Evolutionary conservation across 2,888 invertebrate genomes (phyloP), one percentile per base, ranked within the genome.

Genomic region (Merodon equestris): DNA sequence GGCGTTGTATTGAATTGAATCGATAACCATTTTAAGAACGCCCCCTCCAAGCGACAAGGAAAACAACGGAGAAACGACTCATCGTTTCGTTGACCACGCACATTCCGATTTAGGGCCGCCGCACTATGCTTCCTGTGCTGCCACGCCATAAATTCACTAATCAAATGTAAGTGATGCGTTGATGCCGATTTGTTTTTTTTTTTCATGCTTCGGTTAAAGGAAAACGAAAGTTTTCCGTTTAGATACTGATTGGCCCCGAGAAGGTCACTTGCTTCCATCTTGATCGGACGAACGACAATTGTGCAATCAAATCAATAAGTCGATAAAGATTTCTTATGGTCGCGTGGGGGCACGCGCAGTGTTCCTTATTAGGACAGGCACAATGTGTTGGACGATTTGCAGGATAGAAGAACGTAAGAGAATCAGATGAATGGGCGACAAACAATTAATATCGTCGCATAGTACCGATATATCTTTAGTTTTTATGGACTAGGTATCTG

Each of bases 161-260:
- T 27, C 7, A 27, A 27, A 66, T 66, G 60, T 66, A 53, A 54
- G 13, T 58, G 51, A 57, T 63, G 53, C 50, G 34, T 5, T 57
- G 58, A 60, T 71, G 61, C 47, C n/a, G 45, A 9, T 64, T 50
- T 19, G 27, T 50, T 13, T 73, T 45, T 27, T 56, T n/a, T 71
- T 66, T 57, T 68, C 36, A 73, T 67, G 77, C 73, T 73, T 77
- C 73, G 77, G 77, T 77, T 73, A 73, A 73, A 68, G 73, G 72
- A 73, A 73, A 79, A 58, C 73, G 77, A 79, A 58, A 79, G 77
- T 79, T 54, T 76, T 70, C 42, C 10, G 17, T 70, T 13, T 71
- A 18, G 44, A 51, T 40, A 64, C 15, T 12, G 27, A 47, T 47
- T 38, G 50, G 44, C 45, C 18, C 18, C 10, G 10, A 66, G 53